Base-by-base conservation (phyloP, 1,140 invertebrate genomes). In the Oscheius sp. region DNA sequence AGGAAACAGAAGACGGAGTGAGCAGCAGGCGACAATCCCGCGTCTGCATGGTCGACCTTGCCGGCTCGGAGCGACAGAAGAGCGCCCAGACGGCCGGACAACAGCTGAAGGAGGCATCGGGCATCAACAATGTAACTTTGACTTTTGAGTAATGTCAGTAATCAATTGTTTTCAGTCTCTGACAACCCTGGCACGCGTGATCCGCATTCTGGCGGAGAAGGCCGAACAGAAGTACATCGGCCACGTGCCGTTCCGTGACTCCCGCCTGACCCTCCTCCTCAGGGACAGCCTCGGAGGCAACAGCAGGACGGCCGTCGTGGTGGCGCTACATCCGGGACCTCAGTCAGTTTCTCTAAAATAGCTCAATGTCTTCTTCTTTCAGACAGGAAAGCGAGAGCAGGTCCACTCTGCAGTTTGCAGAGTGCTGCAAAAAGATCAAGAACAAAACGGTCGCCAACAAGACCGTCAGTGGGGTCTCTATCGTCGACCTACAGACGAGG, bases 261-360 rank as follows among this genome's bases (percentile, higher is more conserved):
- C 92, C 1, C 94, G 94, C 82, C 86, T 95, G 2, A 95, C 93
- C 0, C 91, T 93, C 84, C 86, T 95, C 1, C 85, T 96, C 28
- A 92, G 93, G 88, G 92, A 92, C 31, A 91, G 90, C 55, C 86
- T 96, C 10, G 93, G 93, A 45, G 93, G 93, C 1, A 95, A 94
- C 85, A 92, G 92, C 1, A 94, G 94, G 86, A 94, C 92, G 0
- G 87, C 95, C 1, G 95, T 96, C 92, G 90, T 96, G 80, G 84
- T 87, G 26, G 86, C 86, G 58, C 34, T 80, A 23, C 79, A 80
- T 55, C 77, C 69, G 20, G 76, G 84, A 92, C 1, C 92, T 92
- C 74, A 68, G 74, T 80, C 32, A 34, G 52, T 28, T 80, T 29
- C 1, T 20, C 20, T n/a, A 46, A 26, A 32, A 34, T 29, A 23